Base-by-base conservation (phyloP, 2,113 vertebrate genomes). In the Charina bottae region DNA sequence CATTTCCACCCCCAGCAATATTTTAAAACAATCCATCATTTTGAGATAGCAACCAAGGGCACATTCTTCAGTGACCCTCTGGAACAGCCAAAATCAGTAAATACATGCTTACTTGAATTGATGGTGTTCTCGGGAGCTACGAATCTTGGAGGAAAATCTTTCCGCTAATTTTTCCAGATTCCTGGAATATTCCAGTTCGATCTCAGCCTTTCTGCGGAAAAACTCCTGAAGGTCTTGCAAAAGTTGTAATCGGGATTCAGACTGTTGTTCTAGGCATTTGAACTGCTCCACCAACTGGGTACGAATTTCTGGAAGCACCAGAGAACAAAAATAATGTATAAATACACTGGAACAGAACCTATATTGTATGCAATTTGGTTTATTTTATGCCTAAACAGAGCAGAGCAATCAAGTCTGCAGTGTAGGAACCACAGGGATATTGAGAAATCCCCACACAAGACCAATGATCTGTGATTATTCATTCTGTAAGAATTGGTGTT, bases 201-300 rank as follows among this genome's bases (percentile, higher is more conserved):
- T 99, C 98, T 99, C 99, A 0, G 99, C 98, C 96, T 99, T 99
- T 94, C 99, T 98, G 86, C 99, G 98, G 96, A 99, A 99, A 97
- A 99, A 99, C 94, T 99, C 99, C 97, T 99, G 99, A 95, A 99
- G 98, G 96, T 99, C 99, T 96, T 99, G 99, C 90, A 99, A 98
- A 97, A 99, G 98, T 96, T 99, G 98, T 96, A 99, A 98, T 3
- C 99, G 98, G 0, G 99, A 99, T 96, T 99, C 99, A 0, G 99
- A 99, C 95, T 99, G 99, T 96, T 99, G 99, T 96, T 99, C 99
- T 98, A 99, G 96, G 93, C 99, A 99, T 97, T 99, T 99, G 97
- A 99, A 99, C 97, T 99, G 99, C 96, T 99, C 99, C 91, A 98
- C 98, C 97, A 99, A 97, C 97, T 99, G 99, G 19, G 98, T 98